Evolutionary conservation across 2,113 vertebrate genomes (phyloP).

Genomic region (Percina caprodes): DNA sequence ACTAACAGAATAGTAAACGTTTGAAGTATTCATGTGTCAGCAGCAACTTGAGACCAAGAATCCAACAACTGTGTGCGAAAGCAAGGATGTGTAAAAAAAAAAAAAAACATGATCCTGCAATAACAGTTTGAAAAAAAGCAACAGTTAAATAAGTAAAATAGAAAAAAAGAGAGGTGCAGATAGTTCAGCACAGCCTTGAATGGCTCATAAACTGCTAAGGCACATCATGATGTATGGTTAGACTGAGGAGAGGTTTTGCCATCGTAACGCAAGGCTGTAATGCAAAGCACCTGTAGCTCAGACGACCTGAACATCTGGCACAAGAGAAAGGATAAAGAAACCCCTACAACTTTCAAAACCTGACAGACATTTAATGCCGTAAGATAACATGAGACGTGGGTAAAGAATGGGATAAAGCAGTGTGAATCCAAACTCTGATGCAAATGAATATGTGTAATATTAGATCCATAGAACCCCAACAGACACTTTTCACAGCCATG

Average conservation of each 20-base stretch:
- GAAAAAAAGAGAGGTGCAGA: constrained; percentile 46
- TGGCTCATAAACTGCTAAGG: constrained; percentile 55
- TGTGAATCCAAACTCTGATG: not conserved
- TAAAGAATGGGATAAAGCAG: not conserved
- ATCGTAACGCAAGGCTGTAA: constrained; percentile 37
- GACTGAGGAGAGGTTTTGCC: constrained; percentile 25
- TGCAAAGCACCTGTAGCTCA: constrained; percentile 51
- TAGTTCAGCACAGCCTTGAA: constrained; percentile 36
- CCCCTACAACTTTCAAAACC: not conserved
- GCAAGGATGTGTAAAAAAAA: not conserved
- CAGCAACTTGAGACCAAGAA: constrained; percentile 34
- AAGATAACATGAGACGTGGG: not conserved
- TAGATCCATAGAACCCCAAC: not conserved
- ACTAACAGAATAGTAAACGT: constrained; percentile 6
- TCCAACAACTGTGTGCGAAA: constrained; percentile 41
- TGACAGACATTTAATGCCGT: not conserved
- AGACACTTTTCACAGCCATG: not conserved
- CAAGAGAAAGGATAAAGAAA: not conserved
- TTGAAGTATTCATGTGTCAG: constrained; percentile 40
- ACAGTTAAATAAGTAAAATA: too few species aligned
- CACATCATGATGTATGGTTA: constrained; percentile 54
- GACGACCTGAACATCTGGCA: constrained; percentile 5
- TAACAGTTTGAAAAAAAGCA: constrained; percentile 37
- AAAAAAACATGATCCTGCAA: not conserved
- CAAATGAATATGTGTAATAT: not conserved